These are phyloP conservation scores for Flexamia atlantica DNA, from an alignment of 2,888 invertebrate genomes.

Conservation along the genomic window DNA sequence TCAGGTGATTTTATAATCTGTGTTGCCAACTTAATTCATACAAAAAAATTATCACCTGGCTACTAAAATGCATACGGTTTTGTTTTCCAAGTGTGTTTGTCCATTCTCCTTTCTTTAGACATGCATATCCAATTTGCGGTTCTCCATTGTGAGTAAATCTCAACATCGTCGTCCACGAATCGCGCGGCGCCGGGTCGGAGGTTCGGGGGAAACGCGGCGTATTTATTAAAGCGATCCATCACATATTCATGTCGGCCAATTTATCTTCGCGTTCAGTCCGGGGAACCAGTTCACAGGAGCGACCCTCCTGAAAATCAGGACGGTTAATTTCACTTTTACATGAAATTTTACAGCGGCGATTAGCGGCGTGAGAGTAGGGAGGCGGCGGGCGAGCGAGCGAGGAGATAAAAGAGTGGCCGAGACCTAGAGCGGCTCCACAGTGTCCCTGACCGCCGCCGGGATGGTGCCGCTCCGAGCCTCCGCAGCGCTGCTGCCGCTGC, in stretches of 20 bases:
- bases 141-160: too few species aligned
- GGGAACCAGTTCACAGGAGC: slow-evolving; percentile 4
- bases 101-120: too few species aligned
- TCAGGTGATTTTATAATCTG: too few species aligned
- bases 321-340: slow-evolving; percentile 49
- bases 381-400: slow-evolving; percentile 4
- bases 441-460: slow-evolving; percentile 51
- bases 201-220: neutral
- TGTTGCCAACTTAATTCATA: too few species aligned
- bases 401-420: slow-evolving; percentile 56
- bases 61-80: too few species aligned
- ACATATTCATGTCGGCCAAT: slow-evolving; percentile 16
- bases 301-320: slow-evolving; percentile 33
- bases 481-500: neutral
- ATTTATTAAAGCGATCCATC: slow-evolving; percentile 22
- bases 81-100: too few species aligned
- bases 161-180: neutral
- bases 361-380: slow-evolving; percentile 49
- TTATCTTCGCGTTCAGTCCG: neutral
- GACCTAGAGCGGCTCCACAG: slow-evolving; percentile 61
- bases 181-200: too few species aligned
- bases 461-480: neutral
- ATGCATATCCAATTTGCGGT: too few species aligned
- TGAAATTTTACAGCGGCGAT: slow-evolving; percentile 40
- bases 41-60: too few species aligned